Evolutionary conservation across 2,113 vertebrate genomes (phyloP).

Genomic region (Poeciliopsis turrubarensis): DNA sequence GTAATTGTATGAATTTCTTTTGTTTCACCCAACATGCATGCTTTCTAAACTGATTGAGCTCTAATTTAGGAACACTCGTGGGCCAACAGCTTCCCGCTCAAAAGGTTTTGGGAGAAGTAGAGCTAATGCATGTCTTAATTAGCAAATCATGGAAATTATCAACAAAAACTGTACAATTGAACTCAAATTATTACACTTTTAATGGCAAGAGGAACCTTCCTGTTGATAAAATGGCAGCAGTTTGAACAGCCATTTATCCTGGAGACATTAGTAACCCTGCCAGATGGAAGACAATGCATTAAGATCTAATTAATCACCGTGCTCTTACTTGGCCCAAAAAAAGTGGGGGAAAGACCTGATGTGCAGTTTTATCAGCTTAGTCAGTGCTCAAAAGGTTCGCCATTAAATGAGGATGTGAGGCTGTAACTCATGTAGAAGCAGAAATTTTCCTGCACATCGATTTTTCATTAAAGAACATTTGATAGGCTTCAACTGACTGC

Average conservation of each 20-base stretch:
- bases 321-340: slow-evolving; percentile 62
- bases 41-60: slow-evolving; percentile 36
- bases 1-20: background rate
- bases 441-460: slow-evolving; percentile 49
- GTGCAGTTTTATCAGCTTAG: slow-evolving; percentile 51
- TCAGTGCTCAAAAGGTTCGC: slow-evolving; percentile 42
- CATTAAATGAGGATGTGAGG: slow-evolving; percentile 26
- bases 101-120: slow-evolving; percentile 11
- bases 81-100: slow-evolving; percentile 5
- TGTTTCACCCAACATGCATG: background rate
- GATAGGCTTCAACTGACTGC: slow-evolving; percentile 12
- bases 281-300: slow-evolving; percentile 70
- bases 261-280: slow-evolving; percentile 68
- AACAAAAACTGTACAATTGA: slow-evolving; percentile 53
- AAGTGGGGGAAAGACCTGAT: slow-evolving; percentile 35
- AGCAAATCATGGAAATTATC: slow-evolving; percentile 52
- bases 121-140: slow-evolving; percentile 47
- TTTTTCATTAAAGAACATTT: slow-evolving; percentile 47
- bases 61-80: slow-evolving; percentile 19
- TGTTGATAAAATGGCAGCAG: slow-evolving; percentile 54
- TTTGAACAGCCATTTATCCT: slow-evolving; percentile 67
- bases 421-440: slow-evolving; percentile 59
- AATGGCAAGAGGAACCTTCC: slow-evolving; percentile 35
- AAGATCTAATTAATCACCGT: slow-evolving; percentile 70
- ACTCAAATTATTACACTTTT: slow-evolving; percentile 59